phyloP scores from a whole-genome alignment of 2,797 vertebrate species.

The Silurus lanzhouensis region DNA sequence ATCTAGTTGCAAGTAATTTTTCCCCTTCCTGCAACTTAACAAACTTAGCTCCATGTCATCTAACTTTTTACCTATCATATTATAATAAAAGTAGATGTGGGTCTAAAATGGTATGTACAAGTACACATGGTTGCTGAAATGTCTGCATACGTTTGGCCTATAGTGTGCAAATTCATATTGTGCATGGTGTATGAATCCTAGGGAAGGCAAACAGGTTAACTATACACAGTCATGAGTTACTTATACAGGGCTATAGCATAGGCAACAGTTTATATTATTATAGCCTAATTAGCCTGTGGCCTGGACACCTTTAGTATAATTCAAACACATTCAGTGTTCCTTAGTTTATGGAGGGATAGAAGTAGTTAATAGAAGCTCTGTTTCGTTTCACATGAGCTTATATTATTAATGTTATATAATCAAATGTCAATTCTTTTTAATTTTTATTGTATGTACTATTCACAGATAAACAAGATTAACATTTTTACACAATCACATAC shows the following conservation, averaged over 20 bases:
- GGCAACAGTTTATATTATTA: neutral
- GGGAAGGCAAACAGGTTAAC: neutral
- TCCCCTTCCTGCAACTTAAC: too few species aligned
- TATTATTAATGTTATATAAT: neutral
- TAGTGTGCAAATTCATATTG: neutral
- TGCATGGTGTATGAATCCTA: neutral
- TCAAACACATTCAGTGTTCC: neutral
- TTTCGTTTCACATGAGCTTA: neutral
- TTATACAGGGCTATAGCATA: neutral
- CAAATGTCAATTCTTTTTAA: neutral
- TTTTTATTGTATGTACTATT: neutral
- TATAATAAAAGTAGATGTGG: neutral
- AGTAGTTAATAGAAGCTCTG: neutral
- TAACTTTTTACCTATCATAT: too few species aligned
- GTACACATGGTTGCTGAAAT: neutral
- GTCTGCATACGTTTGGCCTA: neutral
- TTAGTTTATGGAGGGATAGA: neutral
- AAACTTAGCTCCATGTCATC: too few species aligned
- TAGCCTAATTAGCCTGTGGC: neutral
- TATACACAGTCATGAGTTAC: neutral
- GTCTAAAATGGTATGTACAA: neutral
- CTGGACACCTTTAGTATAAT: neutral
- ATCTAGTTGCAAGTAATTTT: too few species aligned
- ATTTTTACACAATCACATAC: constrained; percentile 1
- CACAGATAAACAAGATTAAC: neutral